Evolutionary conservation across 2,113 vertebrate genomes (phyloP).

Genomic region (Lagenorhynchus albirostris): DNA sequence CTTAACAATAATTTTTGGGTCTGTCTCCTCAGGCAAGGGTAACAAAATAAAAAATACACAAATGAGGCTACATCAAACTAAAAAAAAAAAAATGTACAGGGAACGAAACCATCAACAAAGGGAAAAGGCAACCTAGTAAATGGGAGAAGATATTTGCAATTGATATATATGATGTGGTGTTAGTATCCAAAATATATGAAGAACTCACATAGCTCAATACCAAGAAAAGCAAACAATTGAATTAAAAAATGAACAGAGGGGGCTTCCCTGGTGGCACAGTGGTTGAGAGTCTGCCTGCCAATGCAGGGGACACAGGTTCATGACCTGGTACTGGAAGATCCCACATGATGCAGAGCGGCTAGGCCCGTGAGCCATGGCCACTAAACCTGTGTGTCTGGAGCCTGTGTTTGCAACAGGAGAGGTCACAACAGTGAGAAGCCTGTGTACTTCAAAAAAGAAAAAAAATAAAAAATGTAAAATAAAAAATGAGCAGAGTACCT

Average conservation of each 20-base stretch:
- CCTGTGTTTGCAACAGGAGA: too few relatives aligned
- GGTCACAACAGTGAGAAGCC: too few relatives aligned
- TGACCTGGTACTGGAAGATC: too few relatives aligned
- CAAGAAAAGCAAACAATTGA: not conserved
- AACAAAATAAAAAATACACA: not conserved
- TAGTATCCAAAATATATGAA: not conserved
- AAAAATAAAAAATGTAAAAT: too few relatives aligned
- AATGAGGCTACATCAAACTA: not conserved
- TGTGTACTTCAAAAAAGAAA: too few relatives aligned
- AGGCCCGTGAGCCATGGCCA: too few relatives aligned
- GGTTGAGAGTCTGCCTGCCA: too few relatives aligned
- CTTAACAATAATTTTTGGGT: not conserved
- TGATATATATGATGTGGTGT: not conserved
- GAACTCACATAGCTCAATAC: not conserved
- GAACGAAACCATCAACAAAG: not conserved
- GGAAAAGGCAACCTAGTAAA: not conserved
- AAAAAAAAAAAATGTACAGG: not conserved
- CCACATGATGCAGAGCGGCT: too few relatives aligned
- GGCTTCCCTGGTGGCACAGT: too few relatives aligned
- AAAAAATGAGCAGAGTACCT: not conserved
- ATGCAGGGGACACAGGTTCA: too few relatives aligned
- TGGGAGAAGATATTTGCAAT: not conserved
- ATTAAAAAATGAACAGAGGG: not conserved
- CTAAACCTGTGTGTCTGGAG: too few relatives aligned
- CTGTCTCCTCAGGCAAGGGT: not conserved